These are phyloP conservation scores for Podilymbus podiceps DNA, from an alignment of 2,113 vertebrate species.

Conservation along the genomic window DNA sequence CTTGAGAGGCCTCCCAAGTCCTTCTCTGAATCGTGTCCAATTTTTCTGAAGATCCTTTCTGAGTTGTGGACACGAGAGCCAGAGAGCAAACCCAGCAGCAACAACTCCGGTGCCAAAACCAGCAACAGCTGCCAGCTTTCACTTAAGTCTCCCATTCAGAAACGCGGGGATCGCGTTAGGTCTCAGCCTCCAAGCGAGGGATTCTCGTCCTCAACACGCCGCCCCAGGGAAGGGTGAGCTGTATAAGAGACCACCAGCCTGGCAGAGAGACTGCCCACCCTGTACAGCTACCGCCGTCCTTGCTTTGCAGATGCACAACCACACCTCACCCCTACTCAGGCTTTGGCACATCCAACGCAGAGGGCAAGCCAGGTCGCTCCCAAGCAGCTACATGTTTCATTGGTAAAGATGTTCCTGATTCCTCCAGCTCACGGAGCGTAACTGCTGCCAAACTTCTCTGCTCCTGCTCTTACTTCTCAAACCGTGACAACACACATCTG, in stretches of 20 bases:
- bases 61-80: background rate
- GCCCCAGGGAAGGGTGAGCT: background rate
- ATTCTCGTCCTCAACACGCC: background rate
- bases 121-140: background rate
- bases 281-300: accelerated
- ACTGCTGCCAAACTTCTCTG: background rate
- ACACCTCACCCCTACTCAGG: background rate
- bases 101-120: background rate
- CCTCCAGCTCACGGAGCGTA: background rate
- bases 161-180: accelerated
- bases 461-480: background rate
- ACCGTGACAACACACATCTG: background rate
- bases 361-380: background rate
- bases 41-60: background rate
- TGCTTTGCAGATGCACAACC: background rate
- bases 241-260: background rate
- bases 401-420: accelerated
- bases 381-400: background rate
- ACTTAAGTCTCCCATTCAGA: background rate
- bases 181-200: background rate
- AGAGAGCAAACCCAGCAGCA: background rate
- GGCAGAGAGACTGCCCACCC: background rate
- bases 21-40: background rate
- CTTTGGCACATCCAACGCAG: background rate
- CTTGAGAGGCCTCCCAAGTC: background rate